Evolutionary conservation across 2,888 invertebrate genomes (phyloP).

Genomic region (Cephalotes varians): DNA sequence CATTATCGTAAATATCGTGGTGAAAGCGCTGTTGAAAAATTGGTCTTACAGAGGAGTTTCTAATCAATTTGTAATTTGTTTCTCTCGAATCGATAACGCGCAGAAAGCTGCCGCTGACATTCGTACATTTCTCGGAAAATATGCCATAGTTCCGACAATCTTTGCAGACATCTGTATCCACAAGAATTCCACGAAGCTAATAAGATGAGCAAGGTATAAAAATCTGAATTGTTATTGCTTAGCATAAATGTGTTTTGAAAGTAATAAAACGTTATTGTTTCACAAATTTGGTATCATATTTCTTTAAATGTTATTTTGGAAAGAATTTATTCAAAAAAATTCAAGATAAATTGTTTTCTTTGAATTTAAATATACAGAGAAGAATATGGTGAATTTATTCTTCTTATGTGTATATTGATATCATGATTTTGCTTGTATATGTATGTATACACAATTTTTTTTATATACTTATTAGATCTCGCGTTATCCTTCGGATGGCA

Average conservation of each 20-base stretch:
- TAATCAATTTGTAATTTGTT: constrained; percentile 39
- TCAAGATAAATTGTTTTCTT: background rate
- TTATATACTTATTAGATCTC: constrained; percentile 87
- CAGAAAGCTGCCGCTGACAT: background rate
- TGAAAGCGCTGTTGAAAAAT: constrained; percentile 24
- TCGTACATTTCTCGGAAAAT: background rate
- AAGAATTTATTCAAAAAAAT: background rate
- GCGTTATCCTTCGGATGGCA: constrained; percentile 94
- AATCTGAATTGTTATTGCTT: background rate
- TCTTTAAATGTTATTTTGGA: background rate
- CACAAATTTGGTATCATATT: constrained; percentile 4
- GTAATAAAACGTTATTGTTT: background rate
- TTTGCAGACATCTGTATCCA: background rate
- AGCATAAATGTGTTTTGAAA: background rate
- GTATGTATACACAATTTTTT: background rate
- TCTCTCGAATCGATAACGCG: constrained; percentile 30
- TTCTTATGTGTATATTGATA: background rate
- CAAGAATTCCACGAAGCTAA: background rate
- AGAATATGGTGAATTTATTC: background rate
- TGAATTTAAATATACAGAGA: background rate
- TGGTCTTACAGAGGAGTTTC: constrained; percentile 11
- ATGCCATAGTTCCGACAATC: background rate
- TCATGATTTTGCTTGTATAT: background rate
- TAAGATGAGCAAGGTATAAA: constrained; percentile 41
- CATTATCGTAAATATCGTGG: constrained; percentile 14